Conservation (phyloP, 2,888 invertebrate genomes). For the Plemyria rubiginata region DNA sequence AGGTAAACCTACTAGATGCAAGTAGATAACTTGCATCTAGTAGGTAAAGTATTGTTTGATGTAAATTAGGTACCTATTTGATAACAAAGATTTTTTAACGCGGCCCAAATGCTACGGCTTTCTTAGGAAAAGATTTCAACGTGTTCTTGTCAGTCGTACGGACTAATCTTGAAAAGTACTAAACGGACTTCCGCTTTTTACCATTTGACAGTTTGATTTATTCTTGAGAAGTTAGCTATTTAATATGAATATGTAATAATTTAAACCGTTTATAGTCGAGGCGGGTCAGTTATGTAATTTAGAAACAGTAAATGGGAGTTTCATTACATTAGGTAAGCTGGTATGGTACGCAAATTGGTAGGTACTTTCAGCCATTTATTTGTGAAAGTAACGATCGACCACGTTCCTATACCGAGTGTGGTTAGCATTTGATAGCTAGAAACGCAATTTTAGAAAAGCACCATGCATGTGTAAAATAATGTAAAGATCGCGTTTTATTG, state of each 20-base stretch:
- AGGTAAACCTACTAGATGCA: no score
- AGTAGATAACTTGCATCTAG: not conserved
- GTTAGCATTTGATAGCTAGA: constrained; percentile 42
- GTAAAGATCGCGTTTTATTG: no score
- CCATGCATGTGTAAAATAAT: constrained; percentile 19
- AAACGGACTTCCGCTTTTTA: no score
- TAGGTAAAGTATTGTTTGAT: constrained; percentile 1
- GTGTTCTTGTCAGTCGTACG: not conserved
- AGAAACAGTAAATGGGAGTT: not conserved
- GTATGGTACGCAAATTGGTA: constrained; percentile 5
- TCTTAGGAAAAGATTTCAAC: constrained; percentile 15
- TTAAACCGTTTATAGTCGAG: not conserved
- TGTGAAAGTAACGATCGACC: constrained; percentile 33
- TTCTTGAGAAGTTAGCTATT: no score
- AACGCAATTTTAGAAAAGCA: constrained; percentile 35
- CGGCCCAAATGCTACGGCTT: not conserved
- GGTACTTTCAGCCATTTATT: constrained; percentile 21
- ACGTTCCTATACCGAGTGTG: constrained; percentile 25
- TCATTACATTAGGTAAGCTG: constrained; percentile 9
- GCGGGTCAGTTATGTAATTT: not conserved
- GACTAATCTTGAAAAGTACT: no score
- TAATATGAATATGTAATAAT: no score
- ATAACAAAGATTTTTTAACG: no score
- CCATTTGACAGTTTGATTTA: no score
- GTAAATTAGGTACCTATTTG: not conserved